These are phyloP conservation scores for Machaerirhynchus nigripectus DNA, from an alignment of 2,113 vertebrate species.

Conservation along the genomic window DNA sequence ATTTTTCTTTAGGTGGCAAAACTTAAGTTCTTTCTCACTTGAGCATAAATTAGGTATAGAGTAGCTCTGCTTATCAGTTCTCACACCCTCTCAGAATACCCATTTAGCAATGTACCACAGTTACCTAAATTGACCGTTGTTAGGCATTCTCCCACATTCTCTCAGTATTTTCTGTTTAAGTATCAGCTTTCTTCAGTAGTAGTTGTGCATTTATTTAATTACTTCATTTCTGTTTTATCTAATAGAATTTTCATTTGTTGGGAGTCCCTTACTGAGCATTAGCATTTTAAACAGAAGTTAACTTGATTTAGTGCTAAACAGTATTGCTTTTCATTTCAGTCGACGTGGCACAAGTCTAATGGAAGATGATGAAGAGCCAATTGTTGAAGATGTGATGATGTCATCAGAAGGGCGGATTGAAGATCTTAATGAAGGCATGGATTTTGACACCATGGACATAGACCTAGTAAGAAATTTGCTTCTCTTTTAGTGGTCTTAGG, in stretches of 20 bases:
- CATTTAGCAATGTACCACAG: not conserved
- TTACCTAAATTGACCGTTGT: not conserved
- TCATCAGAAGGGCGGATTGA: slow-evolving; percentile 98
- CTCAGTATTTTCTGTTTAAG: not conserved
- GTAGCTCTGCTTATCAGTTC: not conserved
- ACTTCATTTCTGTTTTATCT: not conserved
- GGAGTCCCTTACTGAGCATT: not conserved
- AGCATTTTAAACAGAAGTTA: not conserved
- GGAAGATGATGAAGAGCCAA: slow-evolving; percentile 99
- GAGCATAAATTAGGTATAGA: not conserved
- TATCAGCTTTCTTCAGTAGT: not conserved
- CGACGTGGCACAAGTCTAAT: slow-evolving; percentile 95
- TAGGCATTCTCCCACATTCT: not conserved
- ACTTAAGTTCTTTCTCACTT: not conserved
- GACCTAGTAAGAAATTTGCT: slow-evolving; percentile 86
- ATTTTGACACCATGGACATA: slow-evolving; percentile 99
- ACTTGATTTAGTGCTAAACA: not conserved
- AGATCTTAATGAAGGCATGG: slow-evolving; percentile 99
- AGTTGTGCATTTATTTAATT: not conserved
- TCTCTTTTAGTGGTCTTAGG: not conserved
- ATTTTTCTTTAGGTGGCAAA: not conserved
- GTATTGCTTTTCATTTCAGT: slow-evolving; percentile 67
- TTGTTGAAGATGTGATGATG: slow-evolving; percentile 99
- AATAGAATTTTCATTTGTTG: slow-evolving; percentile 13
- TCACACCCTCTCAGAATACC: not conserved